Conservation (phyloP, 2,113 vertebrate genomes). For the Sarotherodon lohbergeri region DNA sequence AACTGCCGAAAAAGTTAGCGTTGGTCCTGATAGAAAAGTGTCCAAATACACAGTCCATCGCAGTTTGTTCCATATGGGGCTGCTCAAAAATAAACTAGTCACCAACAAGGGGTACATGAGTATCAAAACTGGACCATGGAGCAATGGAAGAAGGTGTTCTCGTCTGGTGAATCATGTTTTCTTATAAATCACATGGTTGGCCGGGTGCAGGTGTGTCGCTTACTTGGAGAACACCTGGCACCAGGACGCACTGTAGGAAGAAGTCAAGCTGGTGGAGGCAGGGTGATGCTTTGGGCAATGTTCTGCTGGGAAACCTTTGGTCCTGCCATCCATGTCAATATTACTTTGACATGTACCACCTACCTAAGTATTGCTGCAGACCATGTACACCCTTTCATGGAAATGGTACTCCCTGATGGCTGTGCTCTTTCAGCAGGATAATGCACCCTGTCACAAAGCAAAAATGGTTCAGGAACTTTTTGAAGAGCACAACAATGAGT, state of each 20-base stretch:
- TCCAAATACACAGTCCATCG: background rate
- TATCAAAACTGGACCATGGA: background rate
- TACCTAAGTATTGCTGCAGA: too few relatives aligned
- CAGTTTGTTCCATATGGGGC: background rate
- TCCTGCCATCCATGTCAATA: too few relatives aligned
- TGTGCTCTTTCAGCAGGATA: background rate
- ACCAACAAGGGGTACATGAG: background rate
- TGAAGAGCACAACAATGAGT: background rate
- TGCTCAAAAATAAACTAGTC: background rate
- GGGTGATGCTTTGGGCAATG: background rate
- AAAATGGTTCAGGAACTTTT: background rate
- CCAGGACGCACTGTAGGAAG: background rate
- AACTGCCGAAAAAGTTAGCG: rapidly evolving
- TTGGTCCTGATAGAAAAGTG: rapidly evolving
- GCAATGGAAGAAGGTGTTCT: background rate
- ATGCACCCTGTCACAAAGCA: background rate
- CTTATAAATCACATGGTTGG: background rate
- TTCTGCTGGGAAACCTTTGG: background rate
- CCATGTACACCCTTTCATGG: too few relatives aligned
- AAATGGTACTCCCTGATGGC: too few relatives aligned
- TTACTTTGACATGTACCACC: too few relatives aligned
- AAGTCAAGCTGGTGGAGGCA: background rate
- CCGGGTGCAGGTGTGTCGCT: background rate
- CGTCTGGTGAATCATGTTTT: background rate
- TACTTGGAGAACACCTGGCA: rapidly evolving